phyloP scores from a whole-genome alignment of 1,140 invertebrate species.

The Asobara japonica region DNA sequence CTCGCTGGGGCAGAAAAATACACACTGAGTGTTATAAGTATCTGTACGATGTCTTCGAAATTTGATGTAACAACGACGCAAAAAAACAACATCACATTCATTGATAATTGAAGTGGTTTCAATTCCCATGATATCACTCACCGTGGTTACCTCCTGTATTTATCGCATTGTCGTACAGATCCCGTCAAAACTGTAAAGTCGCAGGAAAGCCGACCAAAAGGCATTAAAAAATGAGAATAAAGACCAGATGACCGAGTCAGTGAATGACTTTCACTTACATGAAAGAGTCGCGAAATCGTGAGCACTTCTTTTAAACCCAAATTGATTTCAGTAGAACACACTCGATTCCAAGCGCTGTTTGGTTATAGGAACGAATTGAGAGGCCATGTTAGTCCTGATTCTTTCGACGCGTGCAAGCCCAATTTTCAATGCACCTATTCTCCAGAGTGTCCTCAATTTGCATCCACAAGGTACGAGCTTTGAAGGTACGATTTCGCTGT shows the following conservation, averaged over 20 bases:
- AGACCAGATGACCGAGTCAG: conserved; percentile 30
- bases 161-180: background rate
- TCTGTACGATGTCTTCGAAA: background rate
- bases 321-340: conserved; percentile 17
- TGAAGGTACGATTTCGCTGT: no score
- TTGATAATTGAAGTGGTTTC: background rate
- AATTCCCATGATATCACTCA: background rate
- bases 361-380: background rate
- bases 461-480: no score
- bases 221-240: background rate
- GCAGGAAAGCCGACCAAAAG: background rate
- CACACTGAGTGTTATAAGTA: background rate
- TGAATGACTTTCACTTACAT: conserved; percentile 31
- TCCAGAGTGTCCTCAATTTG: no score
- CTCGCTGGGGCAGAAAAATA: background rate
- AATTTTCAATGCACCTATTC: no score
- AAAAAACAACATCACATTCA: background rate
- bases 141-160: background rate
- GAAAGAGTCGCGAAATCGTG: conserved; percentile 23
- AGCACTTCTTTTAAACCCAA: conserved; percentile 4
- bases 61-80: background rate
- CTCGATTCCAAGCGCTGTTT: background rate
- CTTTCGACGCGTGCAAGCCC: no score
- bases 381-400: background rate
- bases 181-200: background rate